phyloP scores from a whole-genome alignment of 2,113 vertebrate genomes.

The Pangasianodon hypophthalmus region DNA sequence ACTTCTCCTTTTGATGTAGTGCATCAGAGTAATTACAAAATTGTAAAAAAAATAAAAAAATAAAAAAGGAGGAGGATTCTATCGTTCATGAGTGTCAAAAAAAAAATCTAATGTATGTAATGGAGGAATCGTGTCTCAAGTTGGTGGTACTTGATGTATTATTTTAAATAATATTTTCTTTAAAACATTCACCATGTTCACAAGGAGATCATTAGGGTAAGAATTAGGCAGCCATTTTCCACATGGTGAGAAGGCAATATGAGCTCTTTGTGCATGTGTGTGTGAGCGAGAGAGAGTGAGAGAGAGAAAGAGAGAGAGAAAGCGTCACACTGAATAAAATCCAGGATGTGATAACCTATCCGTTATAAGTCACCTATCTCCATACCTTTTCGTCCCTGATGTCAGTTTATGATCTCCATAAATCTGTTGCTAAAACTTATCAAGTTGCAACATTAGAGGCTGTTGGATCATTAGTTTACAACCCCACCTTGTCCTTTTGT shows the following conservation, averaged over 20 bases:
- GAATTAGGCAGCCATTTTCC: slow-evolving; percentile 74
- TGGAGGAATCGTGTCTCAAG: slow-evolving; percentile 80
- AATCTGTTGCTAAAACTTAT: slow-evolving; percentile 74
- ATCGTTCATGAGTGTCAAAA: slow-evolving; percentile 81
- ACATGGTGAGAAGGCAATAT: slow-evolving; percentile 60
- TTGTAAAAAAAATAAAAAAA: slow-evolving; percentile 70
- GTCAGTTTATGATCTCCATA: slow-evolving; percentile 73
- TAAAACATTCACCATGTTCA: slow-evolving; percentile 74
- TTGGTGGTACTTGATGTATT: slow-evolving; percentile 81
- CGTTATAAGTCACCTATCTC: slow-evolving; percentile 69
- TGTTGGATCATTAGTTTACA: slow-evolving; percentile 77
- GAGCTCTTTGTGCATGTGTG: slow-evolving; percentile 55
- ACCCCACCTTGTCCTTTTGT: slow-evolving; percentile 65
- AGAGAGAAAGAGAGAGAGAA: background rate
- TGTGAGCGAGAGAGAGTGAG: slow-evolving; percentile 36
- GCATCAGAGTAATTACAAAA: slow-evolving; percentile 95
- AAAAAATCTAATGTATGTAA: slow-evolving; percentile 74
- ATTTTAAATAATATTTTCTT: slow-evolving; percentile 86
- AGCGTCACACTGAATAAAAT: slow-evolving; percentile 57
- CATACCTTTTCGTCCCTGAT: slow-evolving; percentile 72
- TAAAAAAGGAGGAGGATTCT: slow-evolving; percentile 68
- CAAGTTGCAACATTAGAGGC: slow-evolving; percentile 69
- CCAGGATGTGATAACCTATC: slow-evolving; percentile 61
- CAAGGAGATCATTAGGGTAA: slow-evolving; percentile 81
- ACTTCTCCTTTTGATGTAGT: slow-evolving; percentile 96